These are phyloP conservation scores for Heteromurus nitidus DNA, from an alignment of 2,888 invertebrate species.

Conservation along the genomic window DNA sequence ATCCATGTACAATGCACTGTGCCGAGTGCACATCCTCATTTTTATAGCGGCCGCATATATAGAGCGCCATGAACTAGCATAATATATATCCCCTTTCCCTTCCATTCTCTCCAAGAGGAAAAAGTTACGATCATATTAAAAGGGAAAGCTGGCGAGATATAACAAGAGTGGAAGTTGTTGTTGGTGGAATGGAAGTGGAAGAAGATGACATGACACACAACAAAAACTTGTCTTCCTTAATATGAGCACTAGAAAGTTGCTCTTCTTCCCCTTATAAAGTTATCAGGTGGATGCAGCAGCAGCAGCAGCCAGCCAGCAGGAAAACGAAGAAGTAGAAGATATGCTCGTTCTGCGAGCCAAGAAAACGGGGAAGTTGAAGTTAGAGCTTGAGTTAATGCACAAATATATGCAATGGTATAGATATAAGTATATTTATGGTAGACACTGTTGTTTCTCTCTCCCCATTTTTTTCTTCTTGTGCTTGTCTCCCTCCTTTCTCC, in stretches of 20 bases:
- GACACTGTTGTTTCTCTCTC: background rate
- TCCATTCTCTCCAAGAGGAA: background rate
- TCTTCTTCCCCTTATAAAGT: too few species aligned
- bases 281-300: constrained; percentile 40
- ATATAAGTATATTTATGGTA: background rate
- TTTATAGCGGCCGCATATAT: too few species aligned
- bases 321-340: background rate
- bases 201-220: constrained; percentile 55
- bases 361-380: background rate
- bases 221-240: constrained; percentile 1
- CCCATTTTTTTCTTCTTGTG: background rate
- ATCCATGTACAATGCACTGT: background rate
- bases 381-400: too few species aligned
- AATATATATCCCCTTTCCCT: background rate
- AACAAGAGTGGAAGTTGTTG: too few species aligned
- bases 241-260: background rate
- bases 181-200: background rate
- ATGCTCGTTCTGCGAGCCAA: background rate
- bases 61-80: background rate
- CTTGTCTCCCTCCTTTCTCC: background rate
- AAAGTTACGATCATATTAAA: constrained; percentile 32
- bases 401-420: too few species aligned
- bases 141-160: background rate
- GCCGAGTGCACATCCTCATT: background rate
- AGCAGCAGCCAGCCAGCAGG: background rate